phyloP scores from a whole-genome alignment of 1,140 invertebrate species.

The Parasteatoda tepidariorum region DNA sequence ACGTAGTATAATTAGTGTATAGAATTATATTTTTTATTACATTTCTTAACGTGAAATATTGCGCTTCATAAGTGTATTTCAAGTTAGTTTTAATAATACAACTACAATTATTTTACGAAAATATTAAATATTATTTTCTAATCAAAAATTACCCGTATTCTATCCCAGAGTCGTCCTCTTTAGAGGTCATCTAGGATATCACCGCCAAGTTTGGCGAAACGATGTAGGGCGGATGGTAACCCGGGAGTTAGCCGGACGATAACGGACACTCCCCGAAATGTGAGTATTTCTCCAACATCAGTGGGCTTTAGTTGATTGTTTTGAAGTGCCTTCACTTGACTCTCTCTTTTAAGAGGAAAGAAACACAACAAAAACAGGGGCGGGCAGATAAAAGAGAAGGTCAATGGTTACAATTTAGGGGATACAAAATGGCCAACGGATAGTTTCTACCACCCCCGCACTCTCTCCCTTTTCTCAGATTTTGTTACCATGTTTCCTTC shows the following conservation, averaged over 20 bases:
- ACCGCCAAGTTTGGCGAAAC: conserved; percentile 34
- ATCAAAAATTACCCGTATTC: too few relatives aligned
- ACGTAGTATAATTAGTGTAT: too few relatives aligned
- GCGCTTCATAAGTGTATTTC: too few relatives aligned
- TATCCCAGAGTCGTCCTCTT: too few relatives aligned
- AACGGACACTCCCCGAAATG: conserved; percentile 25
- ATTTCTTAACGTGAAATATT: too few relatives aligned
- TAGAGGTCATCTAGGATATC: neutral
- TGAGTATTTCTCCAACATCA: conserved; percentile 58
- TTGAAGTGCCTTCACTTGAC: conserved; percentile 18
- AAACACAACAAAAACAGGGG: conserved; percentile 37
- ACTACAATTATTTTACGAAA: too few relatives aligned
- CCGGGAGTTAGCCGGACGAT: neutral
- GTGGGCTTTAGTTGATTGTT: conserved; percentile 53
- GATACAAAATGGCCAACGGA: neutral
- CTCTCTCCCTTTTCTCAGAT: neutral
- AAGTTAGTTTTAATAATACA: too few relatives aligned
- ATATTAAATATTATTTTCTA: too few relatives aligned
- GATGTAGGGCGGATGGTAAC: neutral
- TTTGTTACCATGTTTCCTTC: neutral
- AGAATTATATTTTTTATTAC: too few relatives aligned
- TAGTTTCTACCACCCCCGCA: neutral
- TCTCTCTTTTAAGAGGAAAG: conserved; percentile 18
- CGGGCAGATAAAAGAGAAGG: neutral
- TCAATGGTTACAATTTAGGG: conserved; percentile 30